Evolutionary conservation across 2,888 invertebrate species (phyloP).

Genomic region (Chironomus riparius): DNA sequence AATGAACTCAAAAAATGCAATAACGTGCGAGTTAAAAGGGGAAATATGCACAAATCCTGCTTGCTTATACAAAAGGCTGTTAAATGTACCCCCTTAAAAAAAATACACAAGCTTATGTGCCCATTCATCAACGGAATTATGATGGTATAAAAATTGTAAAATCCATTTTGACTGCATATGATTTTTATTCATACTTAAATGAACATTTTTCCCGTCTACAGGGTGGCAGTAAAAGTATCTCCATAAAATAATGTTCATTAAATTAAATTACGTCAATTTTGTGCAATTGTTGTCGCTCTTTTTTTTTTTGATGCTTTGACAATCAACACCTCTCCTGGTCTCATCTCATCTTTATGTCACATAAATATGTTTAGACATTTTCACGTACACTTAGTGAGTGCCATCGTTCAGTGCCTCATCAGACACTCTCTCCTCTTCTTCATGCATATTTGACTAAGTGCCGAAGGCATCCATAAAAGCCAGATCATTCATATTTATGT

Average conservation of each 20-base stretch:
- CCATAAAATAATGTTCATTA: slow-evolving; percentile 20
- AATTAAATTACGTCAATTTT: slow-evolving; percentile 24
- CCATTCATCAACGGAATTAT: neutral
- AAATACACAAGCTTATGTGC: neutral
- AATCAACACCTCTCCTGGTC: neutral
- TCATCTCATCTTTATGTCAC: neutral
- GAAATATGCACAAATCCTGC: neutral
- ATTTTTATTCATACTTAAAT: too few species aligned
- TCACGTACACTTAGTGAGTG: neutral
- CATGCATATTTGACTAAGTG: neutral
- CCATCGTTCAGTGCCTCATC: neutral
- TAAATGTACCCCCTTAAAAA: neutral
- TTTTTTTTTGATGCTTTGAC: neutral
- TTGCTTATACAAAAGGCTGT: neutral
- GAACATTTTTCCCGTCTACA: neutral
- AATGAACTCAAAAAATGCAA: neutral
- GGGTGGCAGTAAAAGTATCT: neutral
- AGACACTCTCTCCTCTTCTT: neutral
- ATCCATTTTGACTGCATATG: neutral
- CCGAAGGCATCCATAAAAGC: neutral
- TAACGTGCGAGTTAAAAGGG: neutral
- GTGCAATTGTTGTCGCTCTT: slow-evolving; percentile 6
- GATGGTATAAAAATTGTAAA: neutral
- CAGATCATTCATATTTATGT: slow-evolving; percentile 1
- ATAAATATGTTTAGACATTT: neutral